phyloP scores from a whole-genome alignment of 2,888 invertebrate species.

The Sphinx pinastri region DNA sequence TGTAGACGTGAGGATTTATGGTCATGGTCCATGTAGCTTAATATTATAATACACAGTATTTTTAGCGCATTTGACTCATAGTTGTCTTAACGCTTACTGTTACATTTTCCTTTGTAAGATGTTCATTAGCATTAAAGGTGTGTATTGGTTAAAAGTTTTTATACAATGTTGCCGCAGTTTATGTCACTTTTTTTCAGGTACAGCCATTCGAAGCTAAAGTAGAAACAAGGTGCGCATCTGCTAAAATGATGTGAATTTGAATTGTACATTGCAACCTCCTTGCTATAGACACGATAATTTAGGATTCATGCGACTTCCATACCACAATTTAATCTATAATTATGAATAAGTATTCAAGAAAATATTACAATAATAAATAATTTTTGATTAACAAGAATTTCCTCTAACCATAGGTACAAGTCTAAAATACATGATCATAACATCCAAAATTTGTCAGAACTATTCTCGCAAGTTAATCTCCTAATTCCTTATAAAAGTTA shows the following conservation, averaged over 20 bases:
- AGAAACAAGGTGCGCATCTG: not conserved
- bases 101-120: constrained; percentile 8
- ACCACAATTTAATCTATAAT: no score
- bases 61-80: constrained; percentile 35
- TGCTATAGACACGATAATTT: no score
- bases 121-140: constrained; percentile 5
- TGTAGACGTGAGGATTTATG: constrained; percentile 55
- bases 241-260: no score
- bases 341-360: no score
- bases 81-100: constrained; percentile 12
- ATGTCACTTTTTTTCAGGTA: not conserved
- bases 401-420: no score
- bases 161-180: not conserved
- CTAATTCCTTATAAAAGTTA: constrained; percentile 7
- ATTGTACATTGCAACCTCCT: no score
- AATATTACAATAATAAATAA: no score
- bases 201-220: not conserved
- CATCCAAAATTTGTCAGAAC: no score
- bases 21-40: constrained; percentile 46
- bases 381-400: no score
- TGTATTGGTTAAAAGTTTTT: not conserved
- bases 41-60: constrained; percentile 50
- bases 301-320: no score
- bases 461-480: not conserved
- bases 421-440: no score